Evolutionary conservation across 2,797 vertebrate species (phyloP), one percentile per base, ranked within the genome.

Genomic region (Anableps anableps): DNA sequence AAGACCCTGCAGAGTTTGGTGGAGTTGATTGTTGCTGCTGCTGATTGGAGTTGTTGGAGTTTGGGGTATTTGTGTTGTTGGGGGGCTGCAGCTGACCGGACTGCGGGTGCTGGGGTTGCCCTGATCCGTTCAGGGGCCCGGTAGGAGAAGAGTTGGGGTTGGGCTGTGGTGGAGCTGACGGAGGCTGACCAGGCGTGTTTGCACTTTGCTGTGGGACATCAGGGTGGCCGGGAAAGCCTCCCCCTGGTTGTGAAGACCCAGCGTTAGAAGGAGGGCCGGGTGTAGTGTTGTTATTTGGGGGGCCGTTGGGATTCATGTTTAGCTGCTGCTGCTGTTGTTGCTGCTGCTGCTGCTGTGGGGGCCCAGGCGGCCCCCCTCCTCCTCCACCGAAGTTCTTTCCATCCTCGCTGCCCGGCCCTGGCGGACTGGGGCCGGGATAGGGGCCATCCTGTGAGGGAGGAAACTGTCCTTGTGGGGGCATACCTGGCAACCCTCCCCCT

Each of bases 21-120:
- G 97, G 97, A 21, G 97, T 94, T 3, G 96, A 93, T 38, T 94
- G 95, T 45, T 92, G 95, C 72, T 96, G 95, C 71, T 96, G 96
- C 80, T 93, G 93, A 89, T 93, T 87, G 80, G 97, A 90, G 93
- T 86, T 96, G 93, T 95, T 45, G 72, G 96, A 94, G 87, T 95
- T 95, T 62, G 80, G 96, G 81, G 29, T 95, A 83, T 85, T 96
- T 83, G 75, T 93, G 51, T 90, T 97, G 85, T 87, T 96, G 62
- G 96, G 89, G 3, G 94, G 88, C 77, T 95, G 95, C 34, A 95
- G 93, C 90, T 95, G 96, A 92, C 91, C 93, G 77, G 95, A 82
- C 3, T 94, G 91, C 10, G 90, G 92, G 75, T 95, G 95, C 84
- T 95, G 95, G 80, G 95, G 81, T 80, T 96, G 96, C 34, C 94